Base-by-base conservation (phyloP, 2,888 invertebrate genomes). In the Kuschelorhynchus macadamiae region DNA sequence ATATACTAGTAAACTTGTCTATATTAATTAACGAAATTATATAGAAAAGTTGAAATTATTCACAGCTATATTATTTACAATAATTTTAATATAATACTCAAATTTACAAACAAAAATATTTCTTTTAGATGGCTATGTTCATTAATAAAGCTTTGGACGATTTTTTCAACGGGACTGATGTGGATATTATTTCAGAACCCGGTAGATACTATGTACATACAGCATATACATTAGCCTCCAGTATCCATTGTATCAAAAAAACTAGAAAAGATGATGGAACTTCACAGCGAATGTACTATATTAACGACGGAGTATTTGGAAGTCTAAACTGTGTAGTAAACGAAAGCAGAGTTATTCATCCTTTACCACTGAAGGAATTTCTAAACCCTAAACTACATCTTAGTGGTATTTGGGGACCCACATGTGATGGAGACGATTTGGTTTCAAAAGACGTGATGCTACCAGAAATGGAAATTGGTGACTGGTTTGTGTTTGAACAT, bases 221-320 rank as follows among this genome's bases (percentile, higher is more conserved):
- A 17, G 97, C 98, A 0, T 98, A 95, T 85, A 97, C 97, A 12
- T 88, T 98, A 41, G 92, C 93, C 63, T 92, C 92, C 80, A 91
- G 92, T 84, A 89, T 99, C 72, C 95, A 98, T 82, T 93, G 94
- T 72, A 92, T 92, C 78, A 88, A 93, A 42, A 42, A 62, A 17
- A 70, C 61, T 7, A 30, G 5, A 30, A 4, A 4, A 4, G 9
- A 9, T 30, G 30, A 30, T 30, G 9, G 5, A 30, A 30, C 4
- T 30, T 7, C 9, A 14, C 86, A 87, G 76, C 85, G 88, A 82
- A 98, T 98, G 97, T 98, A 98, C 85, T 98, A 97, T 86, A 92
- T 99, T 79, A 98, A 98, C 85, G 98, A 99, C 84, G 98, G 99
- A 3, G 96, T 99, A 66, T 99, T 98, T 84, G 98, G 98, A 64